phyloP scores from a whole-genome alignment of 23 tunicate genomes.

The Clavelina lepadiformis region DNA sequence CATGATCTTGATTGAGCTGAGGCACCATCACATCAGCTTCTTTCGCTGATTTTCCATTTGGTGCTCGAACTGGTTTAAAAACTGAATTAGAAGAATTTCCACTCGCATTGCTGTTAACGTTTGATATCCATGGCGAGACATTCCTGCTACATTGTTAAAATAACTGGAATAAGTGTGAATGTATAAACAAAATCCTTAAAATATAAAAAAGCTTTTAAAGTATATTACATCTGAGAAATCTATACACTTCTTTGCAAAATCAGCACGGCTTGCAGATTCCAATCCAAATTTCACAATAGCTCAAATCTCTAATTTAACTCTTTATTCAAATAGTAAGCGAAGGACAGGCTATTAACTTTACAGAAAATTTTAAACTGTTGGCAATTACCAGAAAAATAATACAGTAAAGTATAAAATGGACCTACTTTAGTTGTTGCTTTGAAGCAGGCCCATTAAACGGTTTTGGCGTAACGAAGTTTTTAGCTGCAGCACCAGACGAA shows the following conservation, averaged over 20 bases:
- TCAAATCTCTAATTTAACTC: no score
- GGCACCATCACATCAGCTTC: constrained; percentile 3
- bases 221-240: neutral
- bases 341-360: no score
- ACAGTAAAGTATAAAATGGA: neutral
- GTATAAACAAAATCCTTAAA: no score
- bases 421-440: no score
- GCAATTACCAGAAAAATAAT: neutral
- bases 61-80: constrained; percentile 14
- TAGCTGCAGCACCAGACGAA: neutral
- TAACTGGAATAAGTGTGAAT: no score
- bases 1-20: constrained; percentile 9
- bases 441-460: constrained; percentile 9
- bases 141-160: no score
- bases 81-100: neutral
- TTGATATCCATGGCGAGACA: neutral
- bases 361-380: no score
- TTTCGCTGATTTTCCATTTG: constrained; percentile 2
- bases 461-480: constrained; percentile 3
- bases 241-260: no score
- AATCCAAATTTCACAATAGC: no score
- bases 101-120: neutral
- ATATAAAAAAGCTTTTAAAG: neutral
- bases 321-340: no score
- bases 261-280: no score